Conservation (phyloP, 2,113 vertebrate genomes). For the Datnioides undecimradiatus region DNA sequence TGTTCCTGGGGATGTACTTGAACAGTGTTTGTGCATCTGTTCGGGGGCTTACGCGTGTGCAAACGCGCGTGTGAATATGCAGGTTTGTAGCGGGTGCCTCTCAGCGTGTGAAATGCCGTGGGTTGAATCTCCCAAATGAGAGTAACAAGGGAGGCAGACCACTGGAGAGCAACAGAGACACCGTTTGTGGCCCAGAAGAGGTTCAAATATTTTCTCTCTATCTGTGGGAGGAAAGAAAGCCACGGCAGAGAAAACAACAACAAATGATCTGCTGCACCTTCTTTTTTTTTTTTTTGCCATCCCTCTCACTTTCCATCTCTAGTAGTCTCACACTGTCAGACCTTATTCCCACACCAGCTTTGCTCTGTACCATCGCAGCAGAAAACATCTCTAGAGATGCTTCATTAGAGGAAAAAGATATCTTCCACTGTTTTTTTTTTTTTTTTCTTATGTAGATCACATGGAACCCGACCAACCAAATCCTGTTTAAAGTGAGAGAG, state of each 20-base stretch:
- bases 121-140: conserved; percentile 52
- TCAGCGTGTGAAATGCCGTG: conserved; percentile 43
- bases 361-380: conserved; percentile 21
- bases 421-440: conserved; percentile 34
- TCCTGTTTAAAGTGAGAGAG: neutral
- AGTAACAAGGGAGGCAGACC: conserved; percentile 59
- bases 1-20: conserved; percentile 32
- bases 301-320: conserved; percentile 27
- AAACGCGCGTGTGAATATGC: conserved; percentile 43
- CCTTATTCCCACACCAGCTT: conserved; percentile 50
- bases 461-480: conserved; percentile 1
- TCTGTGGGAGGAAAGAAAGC: conserved; percentile 54
- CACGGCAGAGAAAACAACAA: conserved; percentile 60
- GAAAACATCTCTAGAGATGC: conserved; percentile 36
- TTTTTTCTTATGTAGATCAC: conserved; percentile 26
- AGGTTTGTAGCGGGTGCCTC: conserved; percentile 51
- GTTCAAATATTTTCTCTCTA: conserved; percentile 61
- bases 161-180: conserved; percentile 65
- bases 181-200: conserved; percentile 56
- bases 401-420: conserved; percentile 55
- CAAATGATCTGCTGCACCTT: conserved; percentile 53
- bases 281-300: conserved; percentile 11
- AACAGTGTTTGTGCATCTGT: conserved; percentile 53
- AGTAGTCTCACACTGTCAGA: conserved; percentile 58
- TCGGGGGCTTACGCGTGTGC: conserved; percentile 23